Evolutionary conservation across 2,797 vertebrate species (phyloP), one percentile per base, ranked within the genome.

Genomic region (Heliangelus exortis): DNA sequence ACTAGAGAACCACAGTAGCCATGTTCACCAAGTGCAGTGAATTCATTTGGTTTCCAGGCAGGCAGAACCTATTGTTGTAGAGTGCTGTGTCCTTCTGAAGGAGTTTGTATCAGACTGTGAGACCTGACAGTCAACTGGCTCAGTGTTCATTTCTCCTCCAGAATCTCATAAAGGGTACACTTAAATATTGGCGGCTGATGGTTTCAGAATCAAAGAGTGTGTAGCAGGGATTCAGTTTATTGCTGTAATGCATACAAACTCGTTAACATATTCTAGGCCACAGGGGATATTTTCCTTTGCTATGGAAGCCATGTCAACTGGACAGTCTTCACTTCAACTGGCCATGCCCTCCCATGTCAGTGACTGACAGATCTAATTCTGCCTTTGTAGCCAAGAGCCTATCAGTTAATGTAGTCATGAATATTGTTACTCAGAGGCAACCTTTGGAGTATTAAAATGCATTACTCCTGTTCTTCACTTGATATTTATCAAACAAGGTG

Each of bases 301-400:
- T 71, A 14, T 94, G 81, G 81, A 90, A 95, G 69, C 85, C 66
- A 43, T 95, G 87, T 89, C 84, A 69, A 5, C 78, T 3, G 93
- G 93, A 83, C 78, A 85, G 15, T 95, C 92, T 77, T 95, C 75
- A 75, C 84, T 83, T 92, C 72, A 94, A 82, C 75, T 95, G 96
- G 65, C 68, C 79, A 8, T 81, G 81, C 57, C 86, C 76, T 92
- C 59, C 33, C 23, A 4, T 65, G 61, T 94, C 89, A 80, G 81
- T 93, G 92, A 92, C 81, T 90, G 93, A 84, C 90, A 90, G 92
- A 92, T 95, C 73, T 93, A 91, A 92, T 92, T 85, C 93, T 95
- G 84, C 39, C 53, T 75, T 81, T 76, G 79, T 96, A 95, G 88
- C 86, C 48, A 0, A 89, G 51, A 93, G 84, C 93, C 90, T 89